Evolutionary conservation across 2,113 vertebrate species (phyloP).

Genomic region (Halichoeres trimaculatus): DNA sequence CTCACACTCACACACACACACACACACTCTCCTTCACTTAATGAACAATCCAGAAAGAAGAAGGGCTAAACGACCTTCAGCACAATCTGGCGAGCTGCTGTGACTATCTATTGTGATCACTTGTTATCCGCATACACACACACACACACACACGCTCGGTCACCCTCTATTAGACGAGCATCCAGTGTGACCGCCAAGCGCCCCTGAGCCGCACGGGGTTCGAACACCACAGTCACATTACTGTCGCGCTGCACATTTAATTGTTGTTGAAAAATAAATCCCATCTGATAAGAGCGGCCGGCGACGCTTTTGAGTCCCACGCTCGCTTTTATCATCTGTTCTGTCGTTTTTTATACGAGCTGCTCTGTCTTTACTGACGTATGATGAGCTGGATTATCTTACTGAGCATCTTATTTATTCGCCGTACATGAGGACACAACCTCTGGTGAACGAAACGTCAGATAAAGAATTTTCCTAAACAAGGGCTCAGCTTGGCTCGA

Average conservation of each 20-base stretch:
- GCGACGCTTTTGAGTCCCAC: not conserved
- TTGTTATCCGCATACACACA: constrained; percentile 28
- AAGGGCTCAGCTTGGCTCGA: too few species aligned
- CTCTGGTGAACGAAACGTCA: too few species aligned
- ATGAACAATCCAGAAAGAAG: constrained; percentile 53
- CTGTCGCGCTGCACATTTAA: constrained; percentile 10
- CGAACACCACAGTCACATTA: not conserved
- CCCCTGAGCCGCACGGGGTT: constrained; percentile 14
- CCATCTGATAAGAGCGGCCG: constrained; percentile 8
- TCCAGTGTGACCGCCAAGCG: constrained; percentile 24
- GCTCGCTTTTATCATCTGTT: constrained; percentile 28
- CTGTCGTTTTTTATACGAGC: constrained; percentile 8
- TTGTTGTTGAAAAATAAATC: constrained; percentile 43
- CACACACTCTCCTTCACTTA: not conserved
- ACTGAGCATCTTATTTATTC: not conserved
- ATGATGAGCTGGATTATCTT: not conserved
- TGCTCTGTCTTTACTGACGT: not conserved
- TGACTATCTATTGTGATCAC: constrained; percentile 55
- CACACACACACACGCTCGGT: not conserved
- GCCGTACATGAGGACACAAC: too few species aligned
- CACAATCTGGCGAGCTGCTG: constrained; percentile 47
- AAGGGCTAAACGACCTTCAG: constrained; percentile 60
- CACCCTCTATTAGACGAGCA: constrained; percentile 9
- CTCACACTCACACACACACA: constrained; percentile 10
- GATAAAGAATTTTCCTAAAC: too few species aligned